These are phyloP conservation scores for Barypeithes pellucidus DNA, from an alignment of 2,888 invertebrate genomes.

Conservation along the genomic window DNA sequence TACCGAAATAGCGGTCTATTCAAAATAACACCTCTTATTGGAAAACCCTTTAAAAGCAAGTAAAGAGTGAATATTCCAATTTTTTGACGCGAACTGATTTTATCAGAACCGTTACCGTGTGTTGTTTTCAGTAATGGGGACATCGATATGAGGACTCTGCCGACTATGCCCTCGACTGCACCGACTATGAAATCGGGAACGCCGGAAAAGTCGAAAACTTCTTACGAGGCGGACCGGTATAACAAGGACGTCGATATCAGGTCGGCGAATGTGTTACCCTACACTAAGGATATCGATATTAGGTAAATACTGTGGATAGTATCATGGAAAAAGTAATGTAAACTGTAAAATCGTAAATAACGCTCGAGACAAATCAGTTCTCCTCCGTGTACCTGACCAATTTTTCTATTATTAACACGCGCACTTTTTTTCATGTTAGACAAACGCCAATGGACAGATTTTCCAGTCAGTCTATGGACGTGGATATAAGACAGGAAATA, in stretches of 20 bases:
- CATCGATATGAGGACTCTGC: constrained; percentile 69
- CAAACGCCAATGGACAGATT: constrained; percentile 38
- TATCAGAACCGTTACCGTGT: too few relatives aligned
- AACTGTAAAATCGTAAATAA: too few relatives aligned
- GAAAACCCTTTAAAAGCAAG: too few relatives aligned
- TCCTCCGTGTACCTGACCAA: too few relatives aligned
- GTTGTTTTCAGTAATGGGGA: constrained; percentile 67
- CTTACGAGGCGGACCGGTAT: neutral
- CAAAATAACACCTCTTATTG: too few relatives aligned
- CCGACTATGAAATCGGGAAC: constrained; percentile 6
- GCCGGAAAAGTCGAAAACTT: neutral
- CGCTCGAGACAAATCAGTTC: too few relatives aligned
- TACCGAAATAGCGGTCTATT: too few relatives aligned
- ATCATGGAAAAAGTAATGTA: too few relatives aligned
- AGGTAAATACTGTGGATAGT: constrained; percentile 57
- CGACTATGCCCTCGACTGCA: constrained; percentile 45
- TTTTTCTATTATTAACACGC: too few relatives aligned
- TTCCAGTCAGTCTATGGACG: constrained; percentile 40
- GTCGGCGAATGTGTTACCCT: constrained; percentile 41
- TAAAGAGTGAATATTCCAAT: too few relatives aligned
- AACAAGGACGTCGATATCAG: constrained; percentile 60
- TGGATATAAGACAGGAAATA: constrained; percentile 40
- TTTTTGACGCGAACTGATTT: too few relatives aligned
- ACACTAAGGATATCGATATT: constrained; percentile 69
- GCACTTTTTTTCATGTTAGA: neutral